Percentiles rank a stretch among this genome's conserved stretches.
Conservation (phyloP, 2,113 vertebrate species). For the Cyprinodon variegatus region DNA sequence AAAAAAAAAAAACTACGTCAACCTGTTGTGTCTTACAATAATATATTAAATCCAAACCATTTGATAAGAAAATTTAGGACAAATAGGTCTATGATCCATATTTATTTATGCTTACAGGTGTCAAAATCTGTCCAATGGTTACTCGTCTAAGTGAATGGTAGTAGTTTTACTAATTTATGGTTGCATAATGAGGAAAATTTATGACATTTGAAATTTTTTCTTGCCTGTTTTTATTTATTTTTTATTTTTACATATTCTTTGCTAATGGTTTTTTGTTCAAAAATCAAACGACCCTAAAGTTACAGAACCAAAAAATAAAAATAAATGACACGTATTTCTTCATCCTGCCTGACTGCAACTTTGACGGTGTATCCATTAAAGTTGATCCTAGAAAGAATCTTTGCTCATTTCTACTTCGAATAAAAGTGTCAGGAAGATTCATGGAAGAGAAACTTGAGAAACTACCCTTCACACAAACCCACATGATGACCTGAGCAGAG, state of each 20-base stretch:
- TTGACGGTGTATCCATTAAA: background rate
- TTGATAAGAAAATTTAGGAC: background rate
- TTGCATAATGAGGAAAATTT: background rate
- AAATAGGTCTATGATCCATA: background rate
- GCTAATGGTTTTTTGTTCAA: background rate
- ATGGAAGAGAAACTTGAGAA: background rate
- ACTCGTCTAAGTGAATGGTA: no score
- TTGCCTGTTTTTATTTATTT: background rate
- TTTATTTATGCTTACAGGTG: background rate
- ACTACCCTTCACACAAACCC: background rate
- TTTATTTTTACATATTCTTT: background rate
- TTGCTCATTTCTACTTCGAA: background rate
- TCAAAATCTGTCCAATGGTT: background rate
- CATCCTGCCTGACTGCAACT: no score
- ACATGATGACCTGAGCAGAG: conserved; percentile 59
- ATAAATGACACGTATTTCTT: background rate
- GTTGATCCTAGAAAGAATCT: background rate
- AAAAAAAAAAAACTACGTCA: no score
- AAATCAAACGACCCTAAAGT: background rate
- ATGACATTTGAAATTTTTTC: background rate
- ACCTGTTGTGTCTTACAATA: background rate
- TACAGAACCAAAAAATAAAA: background rate
- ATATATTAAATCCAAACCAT: background rate
- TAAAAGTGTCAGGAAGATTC: background rate
- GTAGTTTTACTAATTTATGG: background rate